phyloP scores from a whole-genome alignment of 2,113 vertebrate species.

The Phalacrocorax carbo region DNA sequence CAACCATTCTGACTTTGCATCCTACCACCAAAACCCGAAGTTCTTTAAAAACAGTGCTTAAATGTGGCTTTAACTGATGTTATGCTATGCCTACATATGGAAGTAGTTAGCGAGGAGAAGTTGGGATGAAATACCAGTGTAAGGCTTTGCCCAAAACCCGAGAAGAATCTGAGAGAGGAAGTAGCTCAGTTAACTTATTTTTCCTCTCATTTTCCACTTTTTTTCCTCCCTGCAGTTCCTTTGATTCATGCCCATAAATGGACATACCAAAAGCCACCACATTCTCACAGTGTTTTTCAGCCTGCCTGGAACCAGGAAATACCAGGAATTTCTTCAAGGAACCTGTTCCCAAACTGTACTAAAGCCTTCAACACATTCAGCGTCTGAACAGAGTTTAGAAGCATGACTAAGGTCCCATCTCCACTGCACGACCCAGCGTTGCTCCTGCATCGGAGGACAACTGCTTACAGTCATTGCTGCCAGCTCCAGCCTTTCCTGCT shows the following conservation, averaged over 20 bases:
- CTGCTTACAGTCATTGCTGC: not conserved
- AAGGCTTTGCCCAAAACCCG: conserved; percentile 54
- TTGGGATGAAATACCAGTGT: conserved; percentile 49
- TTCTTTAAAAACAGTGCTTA: conserved; percentile 35
- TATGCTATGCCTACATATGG: conserved; percentile 56
- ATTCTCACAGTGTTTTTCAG: conserved; percentile 68
- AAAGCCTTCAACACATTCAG: conserved; percentile 29
- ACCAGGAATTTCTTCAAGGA: conserved; percentile 63
- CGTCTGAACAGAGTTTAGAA: not conserved
- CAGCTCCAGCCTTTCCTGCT: not conserved
- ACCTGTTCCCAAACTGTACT: conserved; percentile 57
- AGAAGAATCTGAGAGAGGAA: conserved; percentile 66
- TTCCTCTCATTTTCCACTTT: conserved; percentile 69
- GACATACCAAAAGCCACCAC: conserved; percentile 63
- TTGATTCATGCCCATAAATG: conserved; percentile 72
- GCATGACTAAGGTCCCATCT: conserved; percentile 37
- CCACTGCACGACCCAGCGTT: accelerated
- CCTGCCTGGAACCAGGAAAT: conserved; percentile 69
- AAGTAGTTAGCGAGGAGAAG: conserved; percentile 53
- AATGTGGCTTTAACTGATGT: conserved; percentile 40
- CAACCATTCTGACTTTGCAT: not conserved
- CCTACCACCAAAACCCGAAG: not conserved
- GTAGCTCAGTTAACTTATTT: conserved; percentile 68
- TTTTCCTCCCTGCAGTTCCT: conserved; percentile 58
- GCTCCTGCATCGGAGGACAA: not conserved